Evolutionary conservation across 2,113 vertebrate genomes (phyloP), one percentile per base, ranked within the genome.

Genomic region (Leuciscus idus): DNA sequence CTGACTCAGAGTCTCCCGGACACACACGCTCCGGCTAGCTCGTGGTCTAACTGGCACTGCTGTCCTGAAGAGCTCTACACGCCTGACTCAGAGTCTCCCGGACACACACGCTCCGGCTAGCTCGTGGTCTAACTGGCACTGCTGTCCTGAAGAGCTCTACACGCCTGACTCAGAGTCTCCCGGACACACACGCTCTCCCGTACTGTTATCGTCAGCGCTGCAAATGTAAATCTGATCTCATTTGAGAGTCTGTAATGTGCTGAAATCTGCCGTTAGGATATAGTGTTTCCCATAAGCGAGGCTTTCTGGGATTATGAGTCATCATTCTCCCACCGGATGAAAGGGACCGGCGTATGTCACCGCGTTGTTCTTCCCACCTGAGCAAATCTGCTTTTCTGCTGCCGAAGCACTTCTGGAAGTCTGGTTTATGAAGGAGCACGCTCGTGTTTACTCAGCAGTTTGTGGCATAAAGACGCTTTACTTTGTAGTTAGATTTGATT

Each of bases 361-460:
- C 21, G 28, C 55, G 30, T 43, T 61, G 57, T 72, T 85, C 83
- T 75, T 61, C 46, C 7, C 26, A 9, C 59, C 81, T 46, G 78
- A 64, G 26, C 57, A 85, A 86, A 48, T 33, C 61, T 66, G 77
- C 48, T 12, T 9, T 83, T 50, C 57, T 48, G 76, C 87, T 57
- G 64, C 66, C 39, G 55, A 52, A 83, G 88, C 85, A 82, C 83
- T 89, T 89, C 43, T 84, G 50, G 9, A 62, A 30, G 83, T 81
- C 81, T 46, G 74, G 85, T 68, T 84, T 91, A 88, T 89, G 86
- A 93, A 90, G 90, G 88, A 83, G 82, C 87, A 89, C 64, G 6
- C 39, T 82, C 84, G 43, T 91, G 93, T 93, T 90, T 92, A 83
- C 91, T 93, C 93, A 94, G 92, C 92, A 88, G 86, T 93, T 92